Percentiles rank a stretch among this genome's conserved stretches.
Conservation (phyloP, 2,888 invertebrate genomes). For the Megaustenia siamemsis region DNA sequence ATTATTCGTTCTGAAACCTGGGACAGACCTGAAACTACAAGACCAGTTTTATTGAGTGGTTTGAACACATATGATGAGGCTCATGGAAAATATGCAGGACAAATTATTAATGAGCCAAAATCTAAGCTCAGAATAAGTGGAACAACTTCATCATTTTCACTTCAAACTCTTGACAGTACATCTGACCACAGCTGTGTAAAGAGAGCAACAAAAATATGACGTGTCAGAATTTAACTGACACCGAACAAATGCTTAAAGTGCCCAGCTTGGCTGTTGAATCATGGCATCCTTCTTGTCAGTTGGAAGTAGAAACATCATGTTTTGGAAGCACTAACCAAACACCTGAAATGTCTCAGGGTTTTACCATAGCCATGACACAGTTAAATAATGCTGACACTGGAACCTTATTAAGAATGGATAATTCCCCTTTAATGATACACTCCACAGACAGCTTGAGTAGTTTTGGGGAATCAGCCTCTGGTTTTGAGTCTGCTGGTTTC, state of each 20-base stretch:
- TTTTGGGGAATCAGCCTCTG: not conserved
- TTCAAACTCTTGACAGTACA: not conserved
- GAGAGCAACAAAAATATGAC: not conserved
- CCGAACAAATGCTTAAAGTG: not conserved
- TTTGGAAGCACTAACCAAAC: not conserved
- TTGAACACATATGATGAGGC: not conserved
- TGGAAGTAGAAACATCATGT: not conserved
- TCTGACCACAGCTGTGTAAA: not conserved
- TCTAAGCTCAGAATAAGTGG: not conserved
- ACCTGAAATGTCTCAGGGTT: slow-evolving; percentile 33
- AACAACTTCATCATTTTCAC: not conserved
- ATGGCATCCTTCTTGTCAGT: too few relatives aligned
- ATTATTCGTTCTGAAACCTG: not conserved
- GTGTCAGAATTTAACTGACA: not conserved
- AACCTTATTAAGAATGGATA: not conserved
- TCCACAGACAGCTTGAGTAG: not conserved
- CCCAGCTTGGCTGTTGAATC: not conserved
- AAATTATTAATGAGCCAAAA: not conserved
- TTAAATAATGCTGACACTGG: not conserved
- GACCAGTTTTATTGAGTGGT: not conserved
- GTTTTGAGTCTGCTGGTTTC: slow-evolving; percentile 1
- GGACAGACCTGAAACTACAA: not conserved
- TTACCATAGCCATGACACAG: not conserved
- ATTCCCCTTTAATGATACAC: not conserved
- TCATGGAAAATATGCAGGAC: not conserved